Percentiles rank a stretch among this genome's conserved stretches.
These are phyloP conservation scores for Scaptomyza montana DNA, from an alignment of 1,140 invertebrate genomes.

Conservation along the genomic window DNA sequence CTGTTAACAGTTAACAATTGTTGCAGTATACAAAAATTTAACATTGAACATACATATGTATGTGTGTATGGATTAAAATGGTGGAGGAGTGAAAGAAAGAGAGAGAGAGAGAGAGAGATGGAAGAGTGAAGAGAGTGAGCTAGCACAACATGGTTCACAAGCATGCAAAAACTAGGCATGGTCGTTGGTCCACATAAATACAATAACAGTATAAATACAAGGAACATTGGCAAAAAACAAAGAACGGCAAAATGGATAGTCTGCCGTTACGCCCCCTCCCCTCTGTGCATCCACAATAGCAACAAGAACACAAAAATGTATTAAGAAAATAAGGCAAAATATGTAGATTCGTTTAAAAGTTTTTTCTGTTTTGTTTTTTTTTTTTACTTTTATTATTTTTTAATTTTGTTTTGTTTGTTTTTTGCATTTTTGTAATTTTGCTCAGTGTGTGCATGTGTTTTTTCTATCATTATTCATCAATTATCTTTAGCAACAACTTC, in stretches of 20 bases:
- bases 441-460: conserved; percentile 28
- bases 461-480: conserved; percentile 31
- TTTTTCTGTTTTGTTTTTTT: conserved; percentile 29
- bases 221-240: conserved; percentile 27
- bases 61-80: neutral
- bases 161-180: conserved; percentile 48
- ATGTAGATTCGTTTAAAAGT: conserved; percentile 38
- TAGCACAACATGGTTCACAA: conserved; percentile 40
- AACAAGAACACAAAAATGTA: conserved; percentile 37
- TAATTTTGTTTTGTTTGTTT: conserved; percentile 44
- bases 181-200: conserved; percentile 4
- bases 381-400: conserved; percentile 33
- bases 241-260: too few relatives aligned
- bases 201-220: conserved; percentile 38
- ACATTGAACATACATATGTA: neutral
- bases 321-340: conserved; percentile 36
- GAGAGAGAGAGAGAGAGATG: conserved; percentile 7
- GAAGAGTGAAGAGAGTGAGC: conserved; percentile 22
- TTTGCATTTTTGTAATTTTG: conserved; percentile 52
- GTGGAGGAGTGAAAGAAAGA: neutral
- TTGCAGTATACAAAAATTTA: neutral
- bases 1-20: neutral
- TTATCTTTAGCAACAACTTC: conserved; percentile 56
- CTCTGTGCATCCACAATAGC: conserved; percentile 5
- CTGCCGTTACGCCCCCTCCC: neutral